Conservation (phyloP, 2,888 invertebrate genomes). For the Luffia ferchaultella region DNA sequence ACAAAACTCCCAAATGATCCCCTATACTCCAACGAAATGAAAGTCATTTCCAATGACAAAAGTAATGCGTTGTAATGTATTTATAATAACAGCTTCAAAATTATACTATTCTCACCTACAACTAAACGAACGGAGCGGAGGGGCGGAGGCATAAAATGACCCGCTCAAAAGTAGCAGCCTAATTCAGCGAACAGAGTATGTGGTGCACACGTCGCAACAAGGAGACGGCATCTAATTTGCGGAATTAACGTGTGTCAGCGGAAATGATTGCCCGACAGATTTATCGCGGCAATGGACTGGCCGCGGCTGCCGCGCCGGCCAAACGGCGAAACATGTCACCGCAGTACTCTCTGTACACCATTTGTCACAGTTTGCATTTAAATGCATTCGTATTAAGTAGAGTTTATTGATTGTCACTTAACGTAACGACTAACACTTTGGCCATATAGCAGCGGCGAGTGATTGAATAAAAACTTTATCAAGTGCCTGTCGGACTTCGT, state of each 20-base stretch:
- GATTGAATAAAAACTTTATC: too few relatives aligned
- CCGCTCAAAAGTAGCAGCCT: neutral
- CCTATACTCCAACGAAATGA: too few relatives aligned
- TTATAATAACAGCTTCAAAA: too few relatives aligned
- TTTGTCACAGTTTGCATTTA: neutral
- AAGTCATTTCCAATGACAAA: too few relatives aligned
- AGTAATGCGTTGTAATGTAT: too few relatives aligned
- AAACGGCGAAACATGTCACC: neutral
- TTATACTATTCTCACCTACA: too few relatives aligned
- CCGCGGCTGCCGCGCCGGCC: conserved; percentile 13
- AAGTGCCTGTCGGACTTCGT: too few relatives aligned
- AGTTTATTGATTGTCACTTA: neutral
- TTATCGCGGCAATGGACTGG: conserved; percentile 16
- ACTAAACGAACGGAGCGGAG: too few relatives aligned
- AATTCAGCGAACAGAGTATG: neutral
- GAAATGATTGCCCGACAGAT: conserved; percentile 23
- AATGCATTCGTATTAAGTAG: neutral
- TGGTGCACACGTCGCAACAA: neutral
- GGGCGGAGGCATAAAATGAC: too few relatives aligned
- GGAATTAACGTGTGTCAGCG: conserved; percentile 23
- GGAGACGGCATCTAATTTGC: conserved; percentile 19
- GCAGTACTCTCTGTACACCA: neutral
- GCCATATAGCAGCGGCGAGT: too few relatives aligned
- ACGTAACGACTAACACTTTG: too few relatives aligned
- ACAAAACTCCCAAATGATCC: too few relatives aligned